These are phyloP conservation scores for Dusona sp. DNA, from an alignment of 2,888 invertebrate species.

Conservation along the genomic window DNA sequence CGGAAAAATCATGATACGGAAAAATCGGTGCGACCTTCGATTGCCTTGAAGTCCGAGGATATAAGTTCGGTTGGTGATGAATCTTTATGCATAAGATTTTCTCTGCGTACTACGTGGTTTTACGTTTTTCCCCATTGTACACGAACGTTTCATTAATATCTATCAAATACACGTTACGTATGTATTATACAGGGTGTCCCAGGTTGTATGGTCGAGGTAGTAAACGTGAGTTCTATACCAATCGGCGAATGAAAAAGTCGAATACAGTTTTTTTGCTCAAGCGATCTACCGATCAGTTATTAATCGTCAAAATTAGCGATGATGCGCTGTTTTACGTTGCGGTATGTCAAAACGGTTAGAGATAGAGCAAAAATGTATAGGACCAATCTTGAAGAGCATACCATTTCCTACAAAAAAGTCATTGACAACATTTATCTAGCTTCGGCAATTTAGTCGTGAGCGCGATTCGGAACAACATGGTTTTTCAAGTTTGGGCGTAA, in stretches of 20 bases:
- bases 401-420: neutral
- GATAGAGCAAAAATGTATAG: neutral
- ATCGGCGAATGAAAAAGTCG: neutral
- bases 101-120: neutral
- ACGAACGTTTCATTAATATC: slow-evolving; percentile 12
- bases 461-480: neutral
- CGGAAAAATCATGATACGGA: neutral
- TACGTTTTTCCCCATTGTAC: neutral
- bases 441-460: too few relatives aligned
- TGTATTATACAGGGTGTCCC: neutral
- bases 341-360: neutral
- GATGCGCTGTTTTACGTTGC: neutral
- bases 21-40: slow-evolving; percentile 20
- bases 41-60: slow-evolving; percentile 12
- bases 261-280: neutral
- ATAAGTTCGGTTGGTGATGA: neutral
- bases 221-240: neutral
- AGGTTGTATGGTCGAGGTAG: neutral
- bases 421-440: neutral
- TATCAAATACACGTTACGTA: neutral
- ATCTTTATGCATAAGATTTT: neutral
- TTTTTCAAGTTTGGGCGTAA: neutral
- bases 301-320: neutral
- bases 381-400: neutral
- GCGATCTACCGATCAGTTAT: neutral